Evolutionary conservation across 2,113 vertebrate species (phyloP).

Genomic region (Pogona vitticeps): DNA sequence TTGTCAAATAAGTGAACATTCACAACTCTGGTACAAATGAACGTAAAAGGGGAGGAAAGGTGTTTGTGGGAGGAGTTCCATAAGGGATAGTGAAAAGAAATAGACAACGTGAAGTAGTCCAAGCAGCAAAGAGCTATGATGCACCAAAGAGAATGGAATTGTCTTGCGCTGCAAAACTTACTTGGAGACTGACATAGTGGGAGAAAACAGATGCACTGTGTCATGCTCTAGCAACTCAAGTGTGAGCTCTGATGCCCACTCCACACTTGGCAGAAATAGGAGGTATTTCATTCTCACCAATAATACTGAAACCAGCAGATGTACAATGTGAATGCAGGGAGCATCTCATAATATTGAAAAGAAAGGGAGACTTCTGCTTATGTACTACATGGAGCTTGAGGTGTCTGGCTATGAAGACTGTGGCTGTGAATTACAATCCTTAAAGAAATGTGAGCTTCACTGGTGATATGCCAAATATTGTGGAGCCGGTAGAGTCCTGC

Average conservation of each 20-base stretch:
- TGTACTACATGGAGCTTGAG: no score
- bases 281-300: not conserved
- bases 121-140: not conserved
- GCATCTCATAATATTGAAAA: not conserved
- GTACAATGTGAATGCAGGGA: not conserved
- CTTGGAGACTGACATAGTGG: not conserved
- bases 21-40: not conserved
- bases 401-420: no score
- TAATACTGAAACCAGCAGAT: not conserved
- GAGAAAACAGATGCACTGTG: not conserved
- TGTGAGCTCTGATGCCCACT: not conserved
- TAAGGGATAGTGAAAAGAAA: not conserved
- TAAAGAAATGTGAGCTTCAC: not conserved
- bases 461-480: not conserved
- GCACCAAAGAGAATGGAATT: not conserved
- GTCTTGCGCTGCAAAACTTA: not conserved
- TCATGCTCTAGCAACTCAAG: not conserved
- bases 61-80: no score
- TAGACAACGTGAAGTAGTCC: not conserved
- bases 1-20: slow-evolving; percentile 3
- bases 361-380: not conserved
- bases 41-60: not conserved
- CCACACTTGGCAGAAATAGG: not conserved
- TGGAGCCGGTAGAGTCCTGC: no score
- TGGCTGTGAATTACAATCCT: not conserved